A percentile compares a stretch with the other conserved stretches of the same genome.
Evolutionary conservation across 2,888 invertebrate species (phyloP).

Genomic region (Gari tellinella): DNA sequence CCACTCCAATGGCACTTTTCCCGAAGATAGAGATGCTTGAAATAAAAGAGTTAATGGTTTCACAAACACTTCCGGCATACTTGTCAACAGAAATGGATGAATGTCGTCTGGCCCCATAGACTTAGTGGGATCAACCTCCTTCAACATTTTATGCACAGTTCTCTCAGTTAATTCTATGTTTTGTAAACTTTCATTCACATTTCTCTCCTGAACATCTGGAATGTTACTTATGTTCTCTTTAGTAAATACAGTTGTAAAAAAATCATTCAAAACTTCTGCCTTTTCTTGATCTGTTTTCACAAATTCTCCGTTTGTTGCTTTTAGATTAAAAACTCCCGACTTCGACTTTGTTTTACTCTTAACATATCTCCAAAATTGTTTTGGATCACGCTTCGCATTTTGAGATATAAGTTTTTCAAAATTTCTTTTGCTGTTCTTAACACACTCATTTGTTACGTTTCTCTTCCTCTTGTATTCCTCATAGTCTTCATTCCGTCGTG

Average conservation of each 20-base stretch:
- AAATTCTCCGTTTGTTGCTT: slow-evolving; percentile 1
- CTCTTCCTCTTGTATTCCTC: too few species aligned
- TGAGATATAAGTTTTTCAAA: slow-evolving; percentile 14
- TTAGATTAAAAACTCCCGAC: slow-evolving; percentile 4
- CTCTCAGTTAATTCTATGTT: not conserved
- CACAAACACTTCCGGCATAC: too few species aligned
- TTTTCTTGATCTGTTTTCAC: slow-evolving; percentile 13
- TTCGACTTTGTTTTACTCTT: slow-evolving; percentile 15
- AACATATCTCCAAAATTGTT: slow-evolving; percentile 23
- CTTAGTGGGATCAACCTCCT: slow-evolving; percentile 5
- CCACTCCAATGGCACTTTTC: slow-evolving; percentile 7
- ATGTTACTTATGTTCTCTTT: slow-evolving; percentile 10
- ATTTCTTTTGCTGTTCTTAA: not conserved
- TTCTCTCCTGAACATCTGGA: slow-evolving; percentile 1
- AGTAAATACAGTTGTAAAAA: slow-evolving; percentile 17
- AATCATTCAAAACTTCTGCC: slow-evolving; percentile 17
- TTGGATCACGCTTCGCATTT: slow-evolving; percentile 10
- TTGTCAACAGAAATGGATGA: too few species aligned
- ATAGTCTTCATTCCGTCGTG: too few species aligned
- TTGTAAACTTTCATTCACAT: not conserved
- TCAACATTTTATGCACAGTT: slow-evolving; percentile 5
- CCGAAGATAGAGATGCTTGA: not conserved
- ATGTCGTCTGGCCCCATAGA: slow-evolving; percentile 11
- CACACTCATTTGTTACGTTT: too few species aligned
- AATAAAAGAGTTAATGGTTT: slow-evolving; percentile 7